These are phyloP conservation scores for Forpus xanthops DNA, from an alignment of 2,797 vertebrate species.

Conservation along the genomic window DNA sequence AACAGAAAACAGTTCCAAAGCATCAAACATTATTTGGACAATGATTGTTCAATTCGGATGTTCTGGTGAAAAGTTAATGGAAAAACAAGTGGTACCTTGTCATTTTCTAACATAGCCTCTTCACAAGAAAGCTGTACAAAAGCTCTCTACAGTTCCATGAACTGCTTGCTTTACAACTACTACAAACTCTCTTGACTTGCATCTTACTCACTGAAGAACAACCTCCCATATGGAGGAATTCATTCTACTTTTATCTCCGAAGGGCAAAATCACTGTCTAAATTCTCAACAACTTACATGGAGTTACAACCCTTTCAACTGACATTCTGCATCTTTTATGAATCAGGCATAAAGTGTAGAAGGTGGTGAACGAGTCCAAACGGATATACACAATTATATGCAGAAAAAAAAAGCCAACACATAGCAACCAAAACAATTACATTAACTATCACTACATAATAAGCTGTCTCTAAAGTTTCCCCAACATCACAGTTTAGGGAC, in stretches of 20 bases:
- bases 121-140: neutral
- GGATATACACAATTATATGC: neutral
- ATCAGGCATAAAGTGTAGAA: neutral
- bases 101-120: neutral
- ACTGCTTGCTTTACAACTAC: neutral
- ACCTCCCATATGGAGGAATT: neutral
- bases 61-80: neutral
- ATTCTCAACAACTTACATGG: neutral
- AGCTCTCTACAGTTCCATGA: neutral
- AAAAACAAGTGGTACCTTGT: neutral
- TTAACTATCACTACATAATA: neutral
- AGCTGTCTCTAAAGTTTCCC: neutral
- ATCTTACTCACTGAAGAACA: neutral
- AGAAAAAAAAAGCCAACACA: neutral
- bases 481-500: neutral
- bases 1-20: neutral
- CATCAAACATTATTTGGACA: neutral
- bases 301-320: neutral
- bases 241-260: neutral
- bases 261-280: neutral
- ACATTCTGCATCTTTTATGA: neutral
- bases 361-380: neutral
- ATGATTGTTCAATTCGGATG: neutral
- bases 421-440: neutral
- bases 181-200: neutral